phyloP scores from a whole-genome alignment of 2,888 invertebrate species.

The Diadromus collaris region DNA sequence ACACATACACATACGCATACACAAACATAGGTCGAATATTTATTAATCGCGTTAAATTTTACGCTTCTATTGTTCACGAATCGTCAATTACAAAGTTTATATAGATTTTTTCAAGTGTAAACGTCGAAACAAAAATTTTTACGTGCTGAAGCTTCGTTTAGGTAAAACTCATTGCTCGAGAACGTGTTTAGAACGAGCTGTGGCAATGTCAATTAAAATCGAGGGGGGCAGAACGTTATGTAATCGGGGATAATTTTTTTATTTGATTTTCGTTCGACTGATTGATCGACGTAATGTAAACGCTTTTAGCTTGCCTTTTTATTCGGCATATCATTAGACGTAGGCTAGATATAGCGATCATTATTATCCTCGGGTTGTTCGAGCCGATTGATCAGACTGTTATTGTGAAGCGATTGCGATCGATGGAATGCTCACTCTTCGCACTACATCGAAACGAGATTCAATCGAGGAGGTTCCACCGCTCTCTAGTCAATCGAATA shows the following conservation, averaged over 20 bases:
- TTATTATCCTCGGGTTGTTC: slow-evolving; percentile 17
- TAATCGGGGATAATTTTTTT: slow-evolving; percentile 4
- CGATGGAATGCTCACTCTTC: slow-evolving; percentile 47
- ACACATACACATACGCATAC: not conserved
- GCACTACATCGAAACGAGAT: slow-evolving; percentile 52
- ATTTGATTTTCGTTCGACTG: slow-evolving; percentile 28
- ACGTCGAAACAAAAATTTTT: slow-evolving; percentile 26
- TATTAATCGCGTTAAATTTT: slow-evolving; percentile 21
- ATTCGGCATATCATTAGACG: slow-evolving; percentile 64
- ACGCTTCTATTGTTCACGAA: slow-evolving; percentile 44
- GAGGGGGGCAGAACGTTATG: slow-evolving; percentile 2
- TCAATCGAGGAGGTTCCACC: slow-evolving; percentile 23
- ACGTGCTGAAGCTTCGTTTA: slow-evolving; percentile 27
- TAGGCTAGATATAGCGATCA: slow-evolving; percentile 47
- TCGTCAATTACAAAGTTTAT: slow-evolving; percentile 54
- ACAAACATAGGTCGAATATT: not conserved
- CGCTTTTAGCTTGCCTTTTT: slow-evolving; percentile 62
- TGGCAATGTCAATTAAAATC: slow-evolving; percentile 53
- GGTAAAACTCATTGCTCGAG: slow-evolving; percentile 45
- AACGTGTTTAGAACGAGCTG: slow-evolving; percentile 15
- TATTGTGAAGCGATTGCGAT: slow-evolving; percentile 27
- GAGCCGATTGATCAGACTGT: slow-evolving; percentile 17
- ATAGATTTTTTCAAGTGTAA: slow-evolving; percentile 24
- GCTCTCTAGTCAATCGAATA: slow-evolving; percentile 11
- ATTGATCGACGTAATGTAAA: slow-evolving; percentile 44